Percentiles rank a stretch among this genome's conserved stretches.
phyloP scores from a whole-genome alignment of 53 echinoderm and acorn worm species.

The Hippasteria phrygiana region DNA sequence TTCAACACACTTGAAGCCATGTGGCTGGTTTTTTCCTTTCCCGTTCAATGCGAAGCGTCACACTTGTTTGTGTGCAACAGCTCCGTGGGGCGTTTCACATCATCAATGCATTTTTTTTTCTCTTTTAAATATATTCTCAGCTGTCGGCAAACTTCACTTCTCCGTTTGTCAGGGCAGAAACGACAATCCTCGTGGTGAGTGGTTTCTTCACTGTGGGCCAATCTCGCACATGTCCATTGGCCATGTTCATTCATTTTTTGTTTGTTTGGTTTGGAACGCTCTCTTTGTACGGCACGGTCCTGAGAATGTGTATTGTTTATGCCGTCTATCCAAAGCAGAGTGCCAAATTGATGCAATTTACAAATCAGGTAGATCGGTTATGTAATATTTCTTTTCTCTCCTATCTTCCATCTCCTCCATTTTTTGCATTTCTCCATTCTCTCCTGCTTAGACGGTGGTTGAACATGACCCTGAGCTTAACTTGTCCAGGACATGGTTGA shows the following conservation, averaged over 20 bases:
- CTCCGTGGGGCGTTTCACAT: constrained; percentile 5
- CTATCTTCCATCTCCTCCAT: constrained; percentile 2
- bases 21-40: not conserved
- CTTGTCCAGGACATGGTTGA: constrained; percentile 66
- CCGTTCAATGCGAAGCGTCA: not conserved
- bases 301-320: constrained; percentile 35
- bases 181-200: not conserved
- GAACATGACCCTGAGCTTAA: constrained; percentile 45
- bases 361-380: constrained; percentile 60
- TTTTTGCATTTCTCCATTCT: constrained; percentile 30
- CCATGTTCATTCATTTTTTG: not conserved
- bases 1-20: not conserved
- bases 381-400: constrained; percentile 54
- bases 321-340: constrained; percentile 2
- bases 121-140: constrained; percentile 36
- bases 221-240: not conserved
- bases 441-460: constrained; percentile 29
- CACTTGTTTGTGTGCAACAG: no score
- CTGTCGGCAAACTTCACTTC: constrained; percentile 5
- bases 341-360: constrained; percentile 18
- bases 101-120: constrained; percentile 17
- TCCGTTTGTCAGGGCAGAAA: not conserved
- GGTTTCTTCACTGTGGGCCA: not conserved
- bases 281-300: constrained; percentile 24
- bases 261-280: not conserved